A percentile compares a stretch with the other conserved stretches of the same genome.
Conservation (phyloP, 2,797 vertebrate genomes). For the Graptemys geographica region DNA sequence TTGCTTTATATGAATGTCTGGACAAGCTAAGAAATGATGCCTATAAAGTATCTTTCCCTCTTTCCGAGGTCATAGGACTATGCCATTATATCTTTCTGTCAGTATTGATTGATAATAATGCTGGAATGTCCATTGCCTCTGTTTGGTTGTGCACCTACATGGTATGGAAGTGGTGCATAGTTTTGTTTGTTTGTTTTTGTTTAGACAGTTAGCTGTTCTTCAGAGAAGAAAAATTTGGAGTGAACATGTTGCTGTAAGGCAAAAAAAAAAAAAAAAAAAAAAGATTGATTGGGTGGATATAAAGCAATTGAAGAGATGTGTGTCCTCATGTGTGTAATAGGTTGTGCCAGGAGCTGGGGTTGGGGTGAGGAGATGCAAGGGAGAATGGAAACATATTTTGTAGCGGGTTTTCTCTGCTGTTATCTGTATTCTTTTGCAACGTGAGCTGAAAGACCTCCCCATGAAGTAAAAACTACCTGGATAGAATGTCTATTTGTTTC, state of each 20-base stretch:
- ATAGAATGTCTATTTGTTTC: fast-evolving
- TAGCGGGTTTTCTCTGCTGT: background rate
- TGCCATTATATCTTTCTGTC: background rate
- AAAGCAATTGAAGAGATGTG: constrained; percentile 56
- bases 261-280: background rate
- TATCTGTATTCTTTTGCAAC: background rate
- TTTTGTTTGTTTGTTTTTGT: constrained; percentile 3
- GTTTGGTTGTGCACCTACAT: background rate
- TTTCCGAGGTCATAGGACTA: background rate
- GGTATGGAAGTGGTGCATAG: background rate
- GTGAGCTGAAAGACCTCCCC: background rate
- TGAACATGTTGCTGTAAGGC: constrained; percentile 27
- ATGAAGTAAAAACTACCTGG: background rate
- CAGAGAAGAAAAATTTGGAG: background rate
- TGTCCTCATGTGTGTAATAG: constrained; percentile 62
- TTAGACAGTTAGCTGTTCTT: constrained; percentile 14
- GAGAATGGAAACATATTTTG: background rate
- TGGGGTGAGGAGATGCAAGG: background rate
- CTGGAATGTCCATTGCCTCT: background rate
- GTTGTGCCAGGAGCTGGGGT: constrained; percentile 17
- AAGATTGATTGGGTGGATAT: constrained; percentile 52
- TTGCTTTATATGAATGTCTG: background rate
- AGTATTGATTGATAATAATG: background rate
- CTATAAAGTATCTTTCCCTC: background rate
- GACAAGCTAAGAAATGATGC: background rate